Conservation (phyloP, 2,113 vertebrate species). For the Larimichthys crocea region DNA sequence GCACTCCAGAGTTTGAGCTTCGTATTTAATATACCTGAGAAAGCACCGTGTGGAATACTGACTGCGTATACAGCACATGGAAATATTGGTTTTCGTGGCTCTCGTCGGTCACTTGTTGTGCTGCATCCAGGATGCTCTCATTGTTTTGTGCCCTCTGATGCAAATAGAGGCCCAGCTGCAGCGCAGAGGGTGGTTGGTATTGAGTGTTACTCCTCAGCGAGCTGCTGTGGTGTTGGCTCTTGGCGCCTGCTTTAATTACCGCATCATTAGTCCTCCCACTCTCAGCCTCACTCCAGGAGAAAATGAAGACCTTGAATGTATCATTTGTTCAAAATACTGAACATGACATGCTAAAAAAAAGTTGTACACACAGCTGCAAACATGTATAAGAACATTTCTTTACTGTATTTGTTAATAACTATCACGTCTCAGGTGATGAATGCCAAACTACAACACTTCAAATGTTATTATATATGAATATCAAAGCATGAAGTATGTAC, state of each 20-base stretch:
- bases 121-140: background rate
- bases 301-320: slow-evolving; percentile 12
- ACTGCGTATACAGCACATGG: background rate
- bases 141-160: slow-evolving; percentile 42
- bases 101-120: background rate
- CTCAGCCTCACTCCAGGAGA: slow-evolving; percentile 44
- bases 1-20: slow-evolving; percentile 12
- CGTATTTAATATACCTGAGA: background rate
- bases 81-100: background rate
- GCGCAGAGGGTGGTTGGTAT: background rate
- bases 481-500: too few relatives aligned
- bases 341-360: background rate
- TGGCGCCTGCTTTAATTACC: slow-evolving; percentile 55
- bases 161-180: slow-evolving; percentile 41
- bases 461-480: too few relatives aligned
- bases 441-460: background rate
- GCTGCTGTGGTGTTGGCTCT: slow-evolving; percentile 33
- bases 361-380: too few relatives aligned
- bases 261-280: slow-evolving; percentile 67
- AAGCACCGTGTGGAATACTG: background rate
- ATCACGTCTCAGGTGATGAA: background rate
- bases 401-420: too few relatives aligned
- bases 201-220: slow-evolving; percentile 40
- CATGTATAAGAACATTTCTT: too few relatives aligned
- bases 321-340: background rate